Evolutionary conservation across 1,140 invertebrate genomes (phyloP).

Genomic region (Grapholita molesta): DNA sequence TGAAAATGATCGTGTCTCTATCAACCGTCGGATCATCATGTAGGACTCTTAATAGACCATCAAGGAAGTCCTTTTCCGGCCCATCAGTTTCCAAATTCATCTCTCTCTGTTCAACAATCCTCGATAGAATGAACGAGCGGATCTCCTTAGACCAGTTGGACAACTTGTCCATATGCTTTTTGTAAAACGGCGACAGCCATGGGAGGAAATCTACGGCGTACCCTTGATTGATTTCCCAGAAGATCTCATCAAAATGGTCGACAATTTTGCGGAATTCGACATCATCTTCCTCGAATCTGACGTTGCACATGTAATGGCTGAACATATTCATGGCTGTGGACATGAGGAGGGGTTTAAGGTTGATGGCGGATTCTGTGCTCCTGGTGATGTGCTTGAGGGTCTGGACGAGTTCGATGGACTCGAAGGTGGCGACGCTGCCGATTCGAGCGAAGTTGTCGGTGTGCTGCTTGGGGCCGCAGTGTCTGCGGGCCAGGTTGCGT

Average conservation of each 20-base stretch:
- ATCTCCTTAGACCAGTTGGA: conserved; percentile 84
- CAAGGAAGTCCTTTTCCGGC: conserved; percentile 85
- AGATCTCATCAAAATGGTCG: conserved; percentile 89
- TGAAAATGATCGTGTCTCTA: conserved; percentile 86
- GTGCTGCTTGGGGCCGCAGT: conserved; percentile 87
- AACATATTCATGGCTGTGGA: conserved; percentile 91
- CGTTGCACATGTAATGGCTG: conserved; percentile 89
- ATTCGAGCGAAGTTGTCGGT: conserved; percentile 84
- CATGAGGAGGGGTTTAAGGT: conserved; percentile 79
- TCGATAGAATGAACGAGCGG: conserved; percentile 85
- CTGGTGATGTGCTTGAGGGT: conserved; percentile 66
- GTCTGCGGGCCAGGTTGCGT: conserved; percentile 86
- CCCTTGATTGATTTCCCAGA: conserved; percentile 94
- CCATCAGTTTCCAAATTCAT: conserved; percentile 77
- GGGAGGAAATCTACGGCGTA: conserved; percentile 94
- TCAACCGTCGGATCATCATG: conserved; percentile 80
- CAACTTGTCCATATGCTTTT: conserved; percentile 83
- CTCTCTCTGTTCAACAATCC: conserved; percentile 83
- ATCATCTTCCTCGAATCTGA: conserved; percentile 85
- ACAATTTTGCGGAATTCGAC: conserved; percentile 83
- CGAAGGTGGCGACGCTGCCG: conserved; percentile 81
- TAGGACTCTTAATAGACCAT: conserved; percentile 84
- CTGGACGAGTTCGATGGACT: conserved; percentile 80
- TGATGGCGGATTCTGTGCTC: conserved; percentile 42
- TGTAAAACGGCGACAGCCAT: conserved; percentile 86